These are phyloP conservation scores for Thelaira solivaga DNA, from an alignment of 2,888 invertebrate genomes.

Conservation along the genomic window DNA sequence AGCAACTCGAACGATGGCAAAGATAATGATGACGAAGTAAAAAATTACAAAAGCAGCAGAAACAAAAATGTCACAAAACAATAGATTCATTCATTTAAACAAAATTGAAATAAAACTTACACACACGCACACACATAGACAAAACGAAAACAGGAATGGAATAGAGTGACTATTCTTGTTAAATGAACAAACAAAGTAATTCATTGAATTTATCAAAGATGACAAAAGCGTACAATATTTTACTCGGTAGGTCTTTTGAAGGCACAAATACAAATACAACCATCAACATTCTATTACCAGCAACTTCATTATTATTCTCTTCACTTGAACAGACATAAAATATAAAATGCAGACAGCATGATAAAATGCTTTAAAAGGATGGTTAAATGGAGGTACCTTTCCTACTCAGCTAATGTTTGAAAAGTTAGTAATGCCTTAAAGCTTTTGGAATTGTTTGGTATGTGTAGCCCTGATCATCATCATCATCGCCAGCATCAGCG, in stretches of 20 bases:
- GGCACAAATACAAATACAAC: too few species aligned
- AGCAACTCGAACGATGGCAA: not conserved
- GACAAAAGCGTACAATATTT: constrained; percentile 55
- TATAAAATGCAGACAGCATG: constrained; percentile 23
- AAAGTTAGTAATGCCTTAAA: constrained; percentile 44
- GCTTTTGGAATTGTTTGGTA: constrained; percentile 26
- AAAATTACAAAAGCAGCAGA: constrained; percentile 28
- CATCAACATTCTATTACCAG: constrained; percentile 20
- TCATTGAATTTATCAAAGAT: constrained; percentile 59
- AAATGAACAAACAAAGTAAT: constrained; percentile 49
- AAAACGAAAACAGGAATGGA: not conserved
- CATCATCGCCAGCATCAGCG: constrained; percentile 17
- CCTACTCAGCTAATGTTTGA: not conserved
- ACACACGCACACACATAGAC: not conserved
- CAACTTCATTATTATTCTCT: constrained; percentile 29
- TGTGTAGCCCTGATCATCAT: not conserved
- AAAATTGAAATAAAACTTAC: constrained; percentile 23
- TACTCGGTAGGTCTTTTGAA: constrained; percentile 29
- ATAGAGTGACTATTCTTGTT: constrained; percentile 16
- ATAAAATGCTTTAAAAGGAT: constrained; percentile 12
- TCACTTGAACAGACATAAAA: constrained; percentile 12
- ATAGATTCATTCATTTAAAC: constrained; percentile 56
- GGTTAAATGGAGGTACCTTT: not conserved
- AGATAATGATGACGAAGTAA: constrained; percentile 14
- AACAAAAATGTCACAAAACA: constrained; percentile 47